Evolutionary conservation across 1,140 invertebrate species (phyloP).

Genomic region (Penaeus indicus): DNA sequence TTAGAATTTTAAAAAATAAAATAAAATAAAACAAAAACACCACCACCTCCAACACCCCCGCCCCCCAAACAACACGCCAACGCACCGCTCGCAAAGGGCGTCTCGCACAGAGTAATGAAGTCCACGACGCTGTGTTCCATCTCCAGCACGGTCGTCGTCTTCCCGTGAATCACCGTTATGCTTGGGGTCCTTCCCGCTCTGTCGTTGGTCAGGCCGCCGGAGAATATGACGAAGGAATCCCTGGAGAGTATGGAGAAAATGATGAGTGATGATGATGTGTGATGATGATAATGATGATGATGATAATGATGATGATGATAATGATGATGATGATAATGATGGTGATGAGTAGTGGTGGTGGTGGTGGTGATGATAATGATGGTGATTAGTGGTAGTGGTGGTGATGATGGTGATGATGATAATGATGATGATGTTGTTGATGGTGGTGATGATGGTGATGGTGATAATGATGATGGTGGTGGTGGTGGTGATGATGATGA

Average conservation of each 20-base stretch:
- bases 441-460: too few species aligned
- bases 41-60: not conserved
- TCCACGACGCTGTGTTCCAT: slow-evolving; percentile 99
- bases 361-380: too few species aligned
- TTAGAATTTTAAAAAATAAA: not conserved
- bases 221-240: slow-evolving; percentile 93
- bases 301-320: too few species aligned
- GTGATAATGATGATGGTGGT: too few species aligned
- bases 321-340: too few species aligned
- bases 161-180: slow-evolving; percentile 95
- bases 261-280: too few species aligned
- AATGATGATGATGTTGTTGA: too few species aligned
- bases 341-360: too few species aligned
- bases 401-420: too few species aligned
- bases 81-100: slow-evolving; percentile 90
- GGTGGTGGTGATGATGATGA: too few species aligned
- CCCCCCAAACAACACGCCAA: slow-evolving; percentile 56
- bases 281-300: too few species aligned
- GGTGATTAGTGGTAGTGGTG: too few species aligned
- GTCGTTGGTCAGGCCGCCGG: slow-evolving; percentile 92
- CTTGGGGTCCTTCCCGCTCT: slow-evolving; percentile 90
- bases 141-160: slow-evolving; percentile 95
- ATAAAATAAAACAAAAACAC: not conserved
- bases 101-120: slow-evolving; percentile 95
- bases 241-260: slow-evolving; percentile 68